These are phyloP conservation scores for Myiozetetes cayanensis DNA, from an alignment of 2,113 vertebrate species.

Conservation along the genomic window DNA sequence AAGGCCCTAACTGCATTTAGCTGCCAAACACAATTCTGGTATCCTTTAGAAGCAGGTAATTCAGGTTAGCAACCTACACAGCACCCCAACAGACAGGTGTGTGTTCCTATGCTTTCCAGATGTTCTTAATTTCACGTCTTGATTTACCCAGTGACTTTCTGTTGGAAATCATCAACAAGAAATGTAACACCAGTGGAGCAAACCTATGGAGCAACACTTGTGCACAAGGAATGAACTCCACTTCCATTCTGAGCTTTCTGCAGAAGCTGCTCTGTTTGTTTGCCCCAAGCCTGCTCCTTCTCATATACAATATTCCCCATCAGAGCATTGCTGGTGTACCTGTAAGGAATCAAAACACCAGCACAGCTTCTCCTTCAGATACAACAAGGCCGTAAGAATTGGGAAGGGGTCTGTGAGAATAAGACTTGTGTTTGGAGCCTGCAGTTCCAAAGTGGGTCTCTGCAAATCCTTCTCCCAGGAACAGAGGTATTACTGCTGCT, in stretches of 20 bases:
- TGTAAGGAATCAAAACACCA: neutral
- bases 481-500: neutral
- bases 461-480: neutral
- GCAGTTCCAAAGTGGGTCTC: neutral
- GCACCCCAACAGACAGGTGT: neutral
- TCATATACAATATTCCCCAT: accelerated
- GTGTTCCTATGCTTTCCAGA: neutral
- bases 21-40: neutral
- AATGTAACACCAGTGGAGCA: neutral
- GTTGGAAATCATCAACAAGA: neutral
- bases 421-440: neutral
- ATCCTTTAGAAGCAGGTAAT: neutral
- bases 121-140: neutral
- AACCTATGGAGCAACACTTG: neutral
- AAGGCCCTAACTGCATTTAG: neutral
- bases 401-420: neutral
- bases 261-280: neutral
- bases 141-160: neutral
- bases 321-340: neutral
- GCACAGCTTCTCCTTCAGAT: neutral
- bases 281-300: neutral
- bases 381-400: neutral
- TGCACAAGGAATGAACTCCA: neutral
- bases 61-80: neutral
- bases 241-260: neutral